Conservation (phyloP, 2,797 vertebrate species). For the Mycteria americana region DNA sequence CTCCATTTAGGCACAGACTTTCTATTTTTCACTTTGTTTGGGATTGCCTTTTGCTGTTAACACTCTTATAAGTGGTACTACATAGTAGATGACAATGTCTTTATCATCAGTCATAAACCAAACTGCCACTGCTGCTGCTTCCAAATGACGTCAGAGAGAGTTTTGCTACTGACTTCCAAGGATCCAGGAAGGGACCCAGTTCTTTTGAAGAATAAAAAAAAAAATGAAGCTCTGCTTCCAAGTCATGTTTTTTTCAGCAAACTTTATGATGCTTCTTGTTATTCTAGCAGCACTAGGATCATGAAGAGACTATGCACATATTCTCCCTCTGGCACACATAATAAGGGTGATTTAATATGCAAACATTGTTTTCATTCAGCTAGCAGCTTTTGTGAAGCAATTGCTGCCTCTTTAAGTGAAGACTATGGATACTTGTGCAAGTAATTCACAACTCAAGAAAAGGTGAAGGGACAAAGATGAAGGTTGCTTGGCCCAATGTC, state of each 20-base stretch:
- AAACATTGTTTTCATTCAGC: not conserved
- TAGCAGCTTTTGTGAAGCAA: not conserved
- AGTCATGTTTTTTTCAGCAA: not conserved
- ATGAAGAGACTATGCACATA: not conserved
- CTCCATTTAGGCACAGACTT: not conserved
- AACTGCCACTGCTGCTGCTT: not conserved
- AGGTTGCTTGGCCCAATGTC: not conserved
- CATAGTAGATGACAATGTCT: not conserved
- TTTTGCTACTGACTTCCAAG: not conserved
- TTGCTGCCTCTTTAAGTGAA: not conserved
- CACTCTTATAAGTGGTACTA: not conserved
- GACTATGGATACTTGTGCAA: not conserved
- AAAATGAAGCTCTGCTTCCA: not conserved
- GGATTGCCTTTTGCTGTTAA: not conserved
- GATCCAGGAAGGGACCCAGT: not conserved
- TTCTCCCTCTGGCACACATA: not conserved
- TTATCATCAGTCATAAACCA: not conserved
- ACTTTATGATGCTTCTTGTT: not conserved
- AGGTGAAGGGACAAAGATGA: not conserved
- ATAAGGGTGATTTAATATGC: not conserved
- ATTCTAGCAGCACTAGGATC: not conserved
- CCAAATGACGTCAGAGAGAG: not conserved
- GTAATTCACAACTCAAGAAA: not conserved
- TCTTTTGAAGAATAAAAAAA: not conserved
- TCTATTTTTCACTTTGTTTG: not conserved